Evolutionary conservation across 1,140 invertebrate species (phyloP).

Genomic region (Pseudomyrmex sp.): DNA sequence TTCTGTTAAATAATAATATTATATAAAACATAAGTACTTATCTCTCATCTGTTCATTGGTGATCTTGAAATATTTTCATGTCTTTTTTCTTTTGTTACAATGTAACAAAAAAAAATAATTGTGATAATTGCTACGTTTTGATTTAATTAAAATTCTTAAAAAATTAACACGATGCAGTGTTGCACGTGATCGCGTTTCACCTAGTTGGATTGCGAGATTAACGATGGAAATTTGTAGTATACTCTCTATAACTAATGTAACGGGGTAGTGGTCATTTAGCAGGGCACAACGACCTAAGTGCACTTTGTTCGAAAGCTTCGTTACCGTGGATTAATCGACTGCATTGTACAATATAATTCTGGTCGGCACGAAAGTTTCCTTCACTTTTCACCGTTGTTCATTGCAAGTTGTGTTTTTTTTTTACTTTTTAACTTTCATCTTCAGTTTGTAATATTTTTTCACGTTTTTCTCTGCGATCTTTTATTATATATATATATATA

Average conservation of each 20-base stretch:
- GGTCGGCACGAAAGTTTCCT: conserved; percentile 27
- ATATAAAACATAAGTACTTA: no score
- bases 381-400: conserved; percentile 35
- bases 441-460: neutral
- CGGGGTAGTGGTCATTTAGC: conserved; percentile 36
- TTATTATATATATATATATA: neutral
- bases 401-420: conserved; percentile 3
- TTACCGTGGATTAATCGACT: conserved; percentile 52
- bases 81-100: neutral
- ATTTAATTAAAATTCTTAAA: conserved; percentile 42
- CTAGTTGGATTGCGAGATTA: conserved; percentile 23
- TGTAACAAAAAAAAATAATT: neutral
- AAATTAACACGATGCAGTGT: conserved; percentile 44
- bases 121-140: conserved; percentile 5
- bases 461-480: neutral
- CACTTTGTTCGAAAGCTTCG: conserved; percentile 54
- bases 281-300: conserved; percentile 43
- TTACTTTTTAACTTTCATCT: conserved; percentile 3
- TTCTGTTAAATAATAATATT: no score
- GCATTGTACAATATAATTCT: conserved; percentile 54
- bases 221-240: conserved; percentile 51
- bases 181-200: conserved; percentile 21
- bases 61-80: neutral
- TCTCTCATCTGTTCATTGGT: neutral
- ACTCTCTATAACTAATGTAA: conserved; percentile 4